Evolutionary conservation across 2,113 vertebrate species (phyloP).

Genomic region (Sclerurus mexicanus): DNA sequence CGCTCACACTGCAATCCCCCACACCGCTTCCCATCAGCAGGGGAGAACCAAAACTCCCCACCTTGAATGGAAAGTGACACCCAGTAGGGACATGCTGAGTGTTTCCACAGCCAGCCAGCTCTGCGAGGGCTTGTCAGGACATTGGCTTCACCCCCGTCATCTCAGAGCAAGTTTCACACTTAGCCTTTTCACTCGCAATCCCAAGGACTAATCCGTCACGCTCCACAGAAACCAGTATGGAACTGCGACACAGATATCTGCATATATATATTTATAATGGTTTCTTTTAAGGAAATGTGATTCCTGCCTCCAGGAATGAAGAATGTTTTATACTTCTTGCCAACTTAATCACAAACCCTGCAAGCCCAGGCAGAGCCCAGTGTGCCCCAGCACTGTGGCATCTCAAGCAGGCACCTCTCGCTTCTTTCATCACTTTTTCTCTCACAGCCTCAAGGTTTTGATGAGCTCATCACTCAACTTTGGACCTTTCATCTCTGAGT

Average conservation of each 20-base stretch:
- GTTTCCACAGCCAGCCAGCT: not conserved
- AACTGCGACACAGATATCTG: not conserved
- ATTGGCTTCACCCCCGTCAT: not conserved
- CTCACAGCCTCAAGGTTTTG: constrained; percentile 50
- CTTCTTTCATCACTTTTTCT: constrained; percentile 14
- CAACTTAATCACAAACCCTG: not conserved
- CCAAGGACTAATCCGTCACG: not conserved
- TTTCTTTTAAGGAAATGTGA: not conserved
- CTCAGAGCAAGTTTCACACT: not conserved
- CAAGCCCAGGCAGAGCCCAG: constrained; percentile 18
- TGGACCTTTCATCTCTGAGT: constrained; percentile 58
- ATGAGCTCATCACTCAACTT: constrained; percentile 59
- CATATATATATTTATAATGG: no score
- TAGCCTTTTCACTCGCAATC: not conserved
- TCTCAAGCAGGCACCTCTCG: constrained; percentile 4
- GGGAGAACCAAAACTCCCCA: not conserved
- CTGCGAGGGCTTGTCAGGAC: not conserved
- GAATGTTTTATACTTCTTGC: not conserved
- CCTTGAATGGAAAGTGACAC: not conserved
- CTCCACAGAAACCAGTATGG: not conserved
- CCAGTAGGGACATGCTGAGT: not conserved
- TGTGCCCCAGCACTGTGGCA: constrained; percentile 42
- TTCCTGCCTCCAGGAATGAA: not conserved
- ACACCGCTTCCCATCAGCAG: not conserved
- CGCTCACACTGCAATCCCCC: not conserved